These are phyloP conservation scores for Axis porcinus DNA, from an alignment of 2,113 vertebrate species.

Conservation along the genomic window DNA sequence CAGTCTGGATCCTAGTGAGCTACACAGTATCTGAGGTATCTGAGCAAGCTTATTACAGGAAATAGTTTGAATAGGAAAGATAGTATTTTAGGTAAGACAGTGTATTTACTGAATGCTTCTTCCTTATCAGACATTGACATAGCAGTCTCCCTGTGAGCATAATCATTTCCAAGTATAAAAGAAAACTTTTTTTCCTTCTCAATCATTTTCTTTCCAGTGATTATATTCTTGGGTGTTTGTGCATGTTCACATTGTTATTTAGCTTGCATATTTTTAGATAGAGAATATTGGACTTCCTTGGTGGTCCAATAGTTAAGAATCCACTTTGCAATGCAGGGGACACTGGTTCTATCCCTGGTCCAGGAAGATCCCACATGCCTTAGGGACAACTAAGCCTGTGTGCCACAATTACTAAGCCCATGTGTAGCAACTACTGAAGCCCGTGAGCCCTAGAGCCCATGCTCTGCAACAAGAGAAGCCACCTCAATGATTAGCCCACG, in stretches of 20 bases:
- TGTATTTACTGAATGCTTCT: background rate
- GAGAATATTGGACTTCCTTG: background rate
- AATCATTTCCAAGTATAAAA: slow-evolving; percentile 25
- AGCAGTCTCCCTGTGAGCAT: background rate
- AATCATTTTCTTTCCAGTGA: background rate
- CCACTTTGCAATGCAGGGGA: background rate
- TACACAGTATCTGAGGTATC: background rate
- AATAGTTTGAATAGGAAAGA: background rate
- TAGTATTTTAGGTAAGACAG: background rate
- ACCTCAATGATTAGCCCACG: background rate
- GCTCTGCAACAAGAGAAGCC: background rate
- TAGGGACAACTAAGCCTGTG: background rate
- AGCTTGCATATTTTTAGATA: background rate
- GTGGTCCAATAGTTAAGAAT: background rate
- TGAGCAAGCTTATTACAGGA: background rate
- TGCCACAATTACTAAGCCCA: background rate
- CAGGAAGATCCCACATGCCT: background rate
- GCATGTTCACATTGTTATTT: background rate
- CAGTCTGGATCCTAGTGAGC: background rate
- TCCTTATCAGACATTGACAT: background rate
- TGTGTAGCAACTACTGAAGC: background rate
- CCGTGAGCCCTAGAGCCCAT: background rate
- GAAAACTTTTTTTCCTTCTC: background rate
- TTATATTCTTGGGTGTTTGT: background rate
- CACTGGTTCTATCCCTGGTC: background rate